A percentile compares a stretch with the other conserved stretches of the same genome.
Evolutionary conservation across 2,888 invertebrate species (phyloP).

Genomic region (Netelia melanura): DNA sequence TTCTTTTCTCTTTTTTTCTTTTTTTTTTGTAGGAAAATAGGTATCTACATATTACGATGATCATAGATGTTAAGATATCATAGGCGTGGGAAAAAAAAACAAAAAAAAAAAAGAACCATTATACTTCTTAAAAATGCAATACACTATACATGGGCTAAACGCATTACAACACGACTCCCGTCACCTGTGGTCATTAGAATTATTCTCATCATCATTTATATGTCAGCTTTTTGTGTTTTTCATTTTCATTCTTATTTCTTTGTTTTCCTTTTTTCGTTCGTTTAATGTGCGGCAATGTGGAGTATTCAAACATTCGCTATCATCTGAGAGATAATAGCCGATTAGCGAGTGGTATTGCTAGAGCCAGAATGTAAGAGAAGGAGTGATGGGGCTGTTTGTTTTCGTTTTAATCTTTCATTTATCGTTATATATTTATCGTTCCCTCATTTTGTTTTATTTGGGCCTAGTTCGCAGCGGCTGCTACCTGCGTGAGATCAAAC

Average conservation of each 20-base stretch:
- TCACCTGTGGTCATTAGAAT: conserved; percentile 82
- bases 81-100: conserved; percentile 41
- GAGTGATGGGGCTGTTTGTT: conserved; percentile 76
- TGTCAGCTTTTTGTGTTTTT: conserved; percentile 67
- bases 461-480: conserved; percentile 85
- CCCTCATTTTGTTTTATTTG: conserved; percentile 78
- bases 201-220: conserved; percentile 72
- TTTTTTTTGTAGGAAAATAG: conserved; percentile 83
- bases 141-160: conserved; percentile 84
- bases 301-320: conserved; percentile 81
- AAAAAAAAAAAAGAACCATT: conserved; percentile 52
- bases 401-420: conserved; percentile 53
- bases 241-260: conserved; percentile 32
- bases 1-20: conserved; percentile 68
- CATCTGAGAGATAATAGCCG: conserved; percentile 75
- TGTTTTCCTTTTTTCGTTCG: conserved; percentile 42
- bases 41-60: conserved; percentile 83
- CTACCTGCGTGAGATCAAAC: conserved; percentile 94
- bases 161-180: conserved; percentile 83
- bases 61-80: conserved; percentile 74
- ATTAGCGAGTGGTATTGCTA: conserved; percentile 81
- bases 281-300: conserved; percentile 83
- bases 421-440: conserved; percentile 71
- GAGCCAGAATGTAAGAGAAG: conserved; percentile 83
- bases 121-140: conserved; percentile 83